Percentiles rank a stretch among this genome's conserved stretches.
phyloP scores from a whole-genome alignment of 2,888 invertebrate species.

The Dorcus hopei region DNA sequence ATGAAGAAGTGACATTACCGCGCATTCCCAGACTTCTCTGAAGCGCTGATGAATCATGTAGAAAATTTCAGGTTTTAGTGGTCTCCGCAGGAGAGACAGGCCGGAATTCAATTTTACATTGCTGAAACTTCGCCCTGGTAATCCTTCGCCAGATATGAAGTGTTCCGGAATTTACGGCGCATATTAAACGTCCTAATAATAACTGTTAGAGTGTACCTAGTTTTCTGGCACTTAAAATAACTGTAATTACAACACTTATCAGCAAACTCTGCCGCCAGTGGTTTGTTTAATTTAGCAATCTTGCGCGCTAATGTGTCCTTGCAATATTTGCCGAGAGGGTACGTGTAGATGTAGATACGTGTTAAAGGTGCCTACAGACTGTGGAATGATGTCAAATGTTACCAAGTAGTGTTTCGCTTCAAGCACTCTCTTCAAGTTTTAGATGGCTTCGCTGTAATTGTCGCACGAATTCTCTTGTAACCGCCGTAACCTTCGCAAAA shows the following conservation, averaged over 20 bases:
- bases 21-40: conserved; percentile 41
- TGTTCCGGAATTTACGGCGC: neutral
- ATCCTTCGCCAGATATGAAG: neutral
- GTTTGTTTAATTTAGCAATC: conserved; percentile 46
- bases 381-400: conserved; percentile 25
- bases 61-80: conserved; percentile 31
- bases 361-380: conserved; percentile 27
- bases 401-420: conserved; percentile 22
- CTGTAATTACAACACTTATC: conserved; percentile 39
- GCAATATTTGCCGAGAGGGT: conserved; percentile 39
- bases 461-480: conserved; percentile 8
- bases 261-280: conserved; percentile 35
- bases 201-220: conserved; percentile 27
- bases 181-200: conserved; percentile 15
- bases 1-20: conserved; percentile 36
- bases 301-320: conserved; percentile 34
- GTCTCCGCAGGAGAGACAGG: conserved; percentile 7
- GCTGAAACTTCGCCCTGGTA: neutral
- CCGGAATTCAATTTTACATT: conserved; percentile 4
- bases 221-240: conserved; percentile 32
- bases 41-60: conserved; percentile 35
- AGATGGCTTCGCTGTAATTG: conserved; percentile 31
- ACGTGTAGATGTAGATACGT: conserved; percentile 32
- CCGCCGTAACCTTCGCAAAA: conserved; percentile 12
- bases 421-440: conserved; percentile 25